Evolutionary conservation across 2,113 vertebrate genomes (phyloP).

Genomic region (Larimichthys polyactis): DNA sequence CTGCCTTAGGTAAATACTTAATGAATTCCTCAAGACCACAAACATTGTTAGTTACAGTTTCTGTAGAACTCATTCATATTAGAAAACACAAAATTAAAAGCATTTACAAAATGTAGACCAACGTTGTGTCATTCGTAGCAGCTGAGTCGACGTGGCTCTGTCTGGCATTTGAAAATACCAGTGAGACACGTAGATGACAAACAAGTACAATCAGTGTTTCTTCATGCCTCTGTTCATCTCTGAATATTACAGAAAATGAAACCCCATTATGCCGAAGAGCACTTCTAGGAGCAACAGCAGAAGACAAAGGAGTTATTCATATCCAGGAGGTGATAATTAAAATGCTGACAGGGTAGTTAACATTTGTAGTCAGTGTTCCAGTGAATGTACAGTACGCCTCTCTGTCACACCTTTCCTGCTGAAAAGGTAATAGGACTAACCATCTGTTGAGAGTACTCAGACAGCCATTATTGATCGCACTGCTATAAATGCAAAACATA

Average conservation of each 20-base stretch:
- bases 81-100: background rate
- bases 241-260: slow-evolving; percentile 17
- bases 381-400: slow-evolving; percentile 32
- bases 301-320: slow-evolving; percentile 46
- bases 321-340: slow-evolving; percentile 64
- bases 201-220: slow-evolving; percentile 10
- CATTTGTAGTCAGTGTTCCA: slow-evolving; percentile 58
- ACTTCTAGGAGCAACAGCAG: slow-evolving; percentile 1
- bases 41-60: background rate
- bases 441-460: slow-evolving; percentile 30
- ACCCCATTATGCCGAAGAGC: slow-evolving; percentile 3
- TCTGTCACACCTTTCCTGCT: slow-evolving; percentile 40
- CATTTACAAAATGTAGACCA: background rate
- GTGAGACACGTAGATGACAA: background rate
- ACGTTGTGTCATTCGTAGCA: background rate
- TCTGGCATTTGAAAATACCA: background rate
- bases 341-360: slow-evolving; percentile 63
- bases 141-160: background rate
- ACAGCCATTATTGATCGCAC: slow-evolving; percentile 26
- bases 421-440: slow-evolving; percentile 28
- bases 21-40: background rate
- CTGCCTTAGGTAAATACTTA: background rate
- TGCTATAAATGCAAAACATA: background rate
- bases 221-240: background rate
- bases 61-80: background rate